Evolutionary conservation across 2,888 invertebrate genomes (phyloP), one percentile per base, ranked within the genome.

Genomic region (Caenorhabditis sp.): DNA sequence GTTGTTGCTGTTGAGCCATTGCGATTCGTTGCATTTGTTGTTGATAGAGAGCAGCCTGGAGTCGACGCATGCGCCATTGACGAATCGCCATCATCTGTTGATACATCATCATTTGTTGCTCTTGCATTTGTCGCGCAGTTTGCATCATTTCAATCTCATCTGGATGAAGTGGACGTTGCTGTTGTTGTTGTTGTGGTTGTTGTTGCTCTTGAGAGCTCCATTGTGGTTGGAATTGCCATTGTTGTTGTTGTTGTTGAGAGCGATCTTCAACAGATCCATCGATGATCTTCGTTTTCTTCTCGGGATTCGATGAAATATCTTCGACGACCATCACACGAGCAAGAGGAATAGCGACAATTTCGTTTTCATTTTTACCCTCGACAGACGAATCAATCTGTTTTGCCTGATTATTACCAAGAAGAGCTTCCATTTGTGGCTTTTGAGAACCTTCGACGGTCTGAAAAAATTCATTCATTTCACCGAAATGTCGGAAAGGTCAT

Each of bases 101-200:
- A 53, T 65, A 52, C 62, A 59, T 68, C 67, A 63, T 57, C 59
- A 69, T 66, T 60, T 67, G 60, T 59, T 72, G 72, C 50, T 38
- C 14, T 36, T 63, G 67, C 4, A 61, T 64, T 25, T 64, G 67
- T 26, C 23, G n/a, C 4, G 53, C 53, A 4, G 20, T 4, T 21
- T 36, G 31, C 59, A 72, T 65, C 72, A 68, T 65, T 38, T 73
- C 73, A n/a, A 73, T 63, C 25, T 73, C 73, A 52, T 69, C 68
- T 12, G 73, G 73, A 63, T 73, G 73, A 52, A 73, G 69, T 43
- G 73, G 73, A 7, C 73, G 65, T 49, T 43, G 23, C n/a, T n/a
- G n/a, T 49, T 59, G 43, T 38, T 25, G 26, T 26, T 5, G 26
- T 56, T 56, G 23, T 21, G 23, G 21, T 20, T n/a, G 21, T 20